A percentile compares a stretch with the other conserved stretches of the same genome.
phyloP scores from a whole-genome alignment of 2,888 invertebrate species.

The Cosmia pyralina region DNA sequence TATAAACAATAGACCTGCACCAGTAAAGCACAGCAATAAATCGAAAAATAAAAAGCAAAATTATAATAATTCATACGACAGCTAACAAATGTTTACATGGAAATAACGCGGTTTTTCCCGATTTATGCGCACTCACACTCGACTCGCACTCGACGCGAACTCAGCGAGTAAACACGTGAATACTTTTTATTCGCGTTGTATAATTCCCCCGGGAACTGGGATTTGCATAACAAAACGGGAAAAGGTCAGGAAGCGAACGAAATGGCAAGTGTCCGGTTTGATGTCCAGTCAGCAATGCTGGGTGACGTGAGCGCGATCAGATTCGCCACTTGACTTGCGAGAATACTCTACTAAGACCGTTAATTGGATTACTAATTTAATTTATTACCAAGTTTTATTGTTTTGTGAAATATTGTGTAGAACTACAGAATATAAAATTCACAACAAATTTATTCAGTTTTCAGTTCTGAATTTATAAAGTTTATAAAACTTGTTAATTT shows the following conservation, averaged over 20 bases:
- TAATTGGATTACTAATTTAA: neutral
- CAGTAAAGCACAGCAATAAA: constrained; percentile 30
- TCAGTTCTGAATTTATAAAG: no score
- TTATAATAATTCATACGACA: constrained; percentile 58
- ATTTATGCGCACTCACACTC: constrained; percentile 88
- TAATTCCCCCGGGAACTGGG: constrained; percentile 84
- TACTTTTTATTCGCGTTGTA: constrained; percentile 89
- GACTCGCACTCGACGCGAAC: constrained; percentile 81
- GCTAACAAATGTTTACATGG: constrained; percentile 72
- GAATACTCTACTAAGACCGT: constrained; percentile 37
- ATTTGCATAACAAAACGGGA: constrained; percentile 90
- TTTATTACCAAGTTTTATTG: no score
- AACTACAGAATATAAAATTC: no score
- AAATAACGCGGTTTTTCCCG: constrained; percentile 74
- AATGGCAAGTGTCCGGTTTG: constrained; percentile 89
- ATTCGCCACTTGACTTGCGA: constrained; percentile 69
- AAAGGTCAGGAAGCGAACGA: constrained; percentile 90
- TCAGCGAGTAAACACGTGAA: constrained; percentile 88
- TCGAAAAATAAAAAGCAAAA: constrained; percentile 40
- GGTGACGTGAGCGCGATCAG: constrained; percentile 72
- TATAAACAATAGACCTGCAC: neutral
- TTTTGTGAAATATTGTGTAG: neutral
- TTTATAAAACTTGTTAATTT: neutral
- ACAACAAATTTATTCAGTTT: no score
- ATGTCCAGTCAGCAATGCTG: constrained; percentile 85